Evolutionary conservation across 2,797 vertebrate species (phyloP), one percentile per base, ranked within the genome.

Genomic region (Chanos chanos): DNA sequence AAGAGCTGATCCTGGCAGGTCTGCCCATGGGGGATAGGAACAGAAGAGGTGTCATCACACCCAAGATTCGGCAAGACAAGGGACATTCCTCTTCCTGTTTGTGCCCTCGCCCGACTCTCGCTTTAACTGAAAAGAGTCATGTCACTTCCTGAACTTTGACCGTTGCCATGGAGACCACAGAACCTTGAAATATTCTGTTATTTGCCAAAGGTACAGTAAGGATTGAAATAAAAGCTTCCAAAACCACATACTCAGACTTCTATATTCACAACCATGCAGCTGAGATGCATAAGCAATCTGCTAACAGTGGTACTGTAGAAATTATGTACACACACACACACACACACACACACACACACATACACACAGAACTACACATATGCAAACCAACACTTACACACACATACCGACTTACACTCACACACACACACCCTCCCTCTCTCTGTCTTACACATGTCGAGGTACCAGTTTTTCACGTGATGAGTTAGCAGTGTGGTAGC

Each of bases 151-250:
- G 39, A 62, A 52, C 48, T 58, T 68, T 8, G 8, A 24, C 27
- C 5, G 34, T 76, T 59, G 56, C 64, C 53, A 55, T 66, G 61
- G 69, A 64, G 47, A 77, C 27, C 4, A 13, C 21, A 4, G 21
- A 30, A 55, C 57, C 51, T 37, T 9, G 8, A 55, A 47, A n/a
- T n/a, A 34, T 36, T 21, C n/a, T 37, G 41, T 34, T 57, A 33
- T 40, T 48, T 60, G 40, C 63, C 55, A 27, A 63, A 43, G 24
- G 39, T 49, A 56, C 16, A 18, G 22, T 28, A 27, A 12, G 7
- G 16, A 54, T 25, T 40, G 25, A 15, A n/a, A 15, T 13, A 30
- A 30, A 39, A 30, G 58, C 30, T 16, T 31, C 37, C 37, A 18
- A 27, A 50, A 36, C 25, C 61, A 36, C 49, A 8, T 15, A 13